Evolutionary conservation across 2,113 vertebrate genomes (phyloP), one percentile per base, ranked within the genome.

Genomic region (Chinchilla lanigera): DNA sequence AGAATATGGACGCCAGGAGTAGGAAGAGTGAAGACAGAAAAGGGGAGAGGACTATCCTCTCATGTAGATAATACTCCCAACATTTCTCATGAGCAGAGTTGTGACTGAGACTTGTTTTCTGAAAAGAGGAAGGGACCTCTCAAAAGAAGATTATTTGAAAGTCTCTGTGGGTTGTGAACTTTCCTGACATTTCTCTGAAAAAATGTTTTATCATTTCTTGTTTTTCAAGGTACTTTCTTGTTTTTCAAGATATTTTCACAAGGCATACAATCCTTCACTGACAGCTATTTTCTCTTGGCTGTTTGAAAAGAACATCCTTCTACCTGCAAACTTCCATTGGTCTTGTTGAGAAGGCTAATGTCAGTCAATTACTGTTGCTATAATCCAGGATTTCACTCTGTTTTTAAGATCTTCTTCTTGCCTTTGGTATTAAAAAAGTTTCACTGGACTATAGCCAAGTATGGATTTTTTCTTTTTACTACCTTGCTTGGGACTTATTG

Each of bases 391-490:
- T 73, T 93, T 41, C 35, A 67, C 83, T 90, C 28, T 54, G 19
- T 30, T 91, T 97, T 93, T 88, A 77, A 77, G 71, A 95, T 52
- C 28, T 65, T 75, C 44, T 90, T 50, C 90, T 91, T 93, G 89
- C 78, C 87, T 80, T 94, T 61, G 41, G 7, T 67, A 22, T 54
- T 69, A 69, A 96, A 50, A 67, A 38, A 26, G 9, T 67, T 91
- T 67, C 16, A 67, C 26, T 44, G 41, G 61, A 89, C 12, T 13
- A 22, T 96, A 73, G 69, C 41, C 63, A 82, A 16, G 3, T 69
- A 14, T 93, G 26, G 17, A 28, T 93, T 93, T 90, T 93, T 90
- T 86, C 44, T 92, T 92, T 87, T 44, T 41, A 94, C 71, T 56
- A 41, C 91, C 41, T 50, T 84, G 22, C 41, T 93, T 94, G 16